phyloP scores from a whole-genome alignment of 2,888 invertebrate genomes.

The Osedax frankpressi region DNA sequence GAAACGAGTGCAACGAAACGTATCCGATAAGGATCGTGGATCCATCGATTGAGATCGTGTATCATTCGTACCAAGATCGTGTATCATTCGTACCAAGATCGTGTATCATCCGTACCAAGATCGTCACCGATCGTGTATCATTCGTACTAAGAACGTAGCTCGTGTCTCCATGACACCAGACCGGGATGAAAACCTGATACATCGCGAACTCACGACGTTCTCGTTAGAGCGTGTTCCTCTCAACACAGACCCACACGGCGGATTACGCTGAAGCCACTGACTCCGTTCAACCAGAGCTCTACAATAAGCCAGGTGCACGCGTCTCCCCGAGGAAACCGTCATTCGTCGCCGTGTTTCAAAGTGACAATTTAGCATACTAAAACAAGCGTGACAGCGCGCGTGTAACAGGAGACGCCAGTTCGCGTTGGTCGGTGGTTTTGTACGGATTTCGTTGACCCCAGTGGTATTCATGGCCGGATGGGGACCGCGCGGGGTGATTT shows the following conservation, averaged over 20 bases:
- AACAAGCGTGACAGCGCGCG: conserved; percentile 1
- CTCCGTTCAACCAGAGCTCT: neutral
- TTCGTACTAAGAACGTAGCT: conserved; percentile 5
- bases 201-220: neutral
- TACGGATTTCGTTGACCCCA: conserved; percentile 3
- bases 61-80: neutral
- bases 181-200: neutral
- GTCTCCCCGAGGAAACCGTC: neutral
- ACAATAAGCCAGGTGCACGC: neutral
- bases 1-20: neutral
- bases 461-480: neutral
- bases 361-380: conserved; percentile 9
- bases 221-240: neutral
- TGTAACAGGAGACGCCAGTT: neutral
- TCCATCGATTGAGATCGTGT: conserved; percentile 5
- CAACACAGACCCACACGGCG: neutral
- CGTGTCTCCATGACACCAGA: neutral
- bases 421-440: neutral
- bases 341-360: conserved; percentile 7
- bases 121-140: too few species aligned
- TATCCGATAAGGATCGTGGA: neutral
- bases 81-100: neutral
- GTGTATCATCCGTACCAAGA: conserved; percentile 2
- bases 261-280: too few species aligned
- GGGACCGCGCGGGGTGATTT: neutral